Evolutionary conservation across 2,888 invertebrate genomes (phyloP), one percentile per base, ranked within the genome.

Genomic region (Nymphalis urticae): DNA sequence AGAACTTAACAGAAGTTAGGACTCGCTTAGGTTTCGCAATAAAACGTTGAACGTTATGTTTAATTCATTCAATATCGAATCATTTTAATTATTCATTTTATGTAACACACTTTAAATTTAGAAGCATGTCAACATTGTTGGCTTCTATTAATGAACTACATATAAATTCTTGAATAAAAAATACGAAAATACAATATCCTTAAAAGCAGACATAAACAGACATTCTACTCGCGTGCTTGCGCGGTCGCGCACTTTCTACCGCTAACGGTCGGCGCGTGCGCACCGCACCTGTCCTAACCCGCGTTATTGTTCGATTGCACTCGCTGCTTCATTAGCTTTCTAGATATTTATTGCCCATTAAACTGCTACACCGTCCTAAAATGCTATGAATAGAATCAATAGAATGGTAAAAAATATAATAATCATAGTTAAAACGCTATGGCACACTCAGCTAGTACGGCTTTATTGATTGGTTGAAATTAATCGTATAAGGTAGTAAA

Each of bases 231-330:
- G 92, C 92, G 90, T 92, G 92, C 90, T 89, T 82, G 82, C 82
- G 90, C 89, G 89, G 87, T 88, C 87, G 90, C 92, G 90, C 86
- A 90, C 92, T 92, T 92, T 92, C 92, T 92, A 92, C 90, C 82
- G 88, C 88, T 92, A 92, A 92, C 92, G 92, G 92, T 92, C 88
- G 91, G 85, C 92, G 91, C 92, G 92, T 92, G 92, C 92, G 88
- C 85, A 78, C 72, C 73, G 84, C 92, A 92, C 92, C 92, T 92
- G 92, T 90, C 91, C 79, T 83, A 87, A 87, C 87, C 85, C 82
- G 77, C 79, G 79, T 77, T 73, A 73, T 73, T 75, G 82, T 85
- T 82, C 80, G 77, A 78, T 76, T 75, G 77, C 75, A 75, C 72
- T 76, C 27, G 68, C 69, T 75, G 75, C 76, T 80, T 77, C 79